These are phyloP conservation scores for Stomatorhinus ivindoensis DNA, from an alignment of 2,113 vertebrate species.

Conservation along the genomic window DNA sequence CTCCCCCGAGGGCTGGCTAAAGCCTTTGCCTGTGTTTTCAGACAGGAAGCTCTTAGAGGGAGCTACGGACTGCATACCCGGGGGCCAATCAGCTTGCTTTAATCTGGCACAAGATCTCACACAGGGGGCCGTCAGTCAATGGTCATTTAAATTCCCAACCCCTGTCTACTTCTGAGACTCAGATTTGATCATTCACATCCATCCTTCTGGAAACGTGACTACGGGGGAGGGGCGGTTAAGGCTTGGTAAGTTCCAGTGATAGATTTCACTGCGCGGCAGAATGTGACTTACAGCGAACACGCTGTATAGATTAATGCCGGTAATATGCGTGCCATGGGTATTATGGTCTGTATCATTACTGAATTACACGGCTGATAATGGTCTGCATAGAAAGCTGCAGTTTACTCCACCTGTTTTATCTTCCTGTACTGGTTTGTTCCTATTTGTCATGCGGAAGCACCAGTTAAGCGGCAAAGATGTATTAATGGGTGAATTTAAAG, in stretches of 20 bases:
- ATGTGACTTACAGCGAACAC: background rate
- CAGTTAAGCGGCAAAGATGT: background rate
- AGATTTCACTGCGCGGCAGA: background rate
- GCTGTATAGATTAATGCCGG: background rate
- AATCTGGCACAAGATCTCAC: background rate
- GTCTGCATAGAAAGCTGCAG: no score
- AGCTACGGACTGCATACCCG: background rate
- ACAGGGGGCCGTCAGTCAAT: background rate
- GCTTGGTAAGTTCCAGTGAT: background rate
- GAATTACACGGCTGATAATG: constrained; percentile 38
- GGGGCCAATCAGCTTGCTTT: background rate
- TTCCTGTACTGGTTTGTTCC: background rate
- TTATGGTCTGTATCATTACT: background rate
- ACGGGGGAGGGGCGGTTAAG: background rate
- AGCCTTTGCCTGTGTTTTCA: background rate
- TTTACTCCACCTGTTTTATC: background rate
- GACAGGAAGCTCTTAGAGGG: background rate
- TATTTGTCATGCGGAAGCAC: background rate
- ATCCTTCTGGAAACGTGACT: background rate
- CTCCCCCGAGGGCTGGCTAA: background rate
- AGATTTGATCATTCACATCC: background rate
- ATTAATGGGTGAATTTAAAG: background rate
- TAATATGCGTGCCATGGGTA: background rate
- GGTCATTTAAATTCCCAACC: background rate
- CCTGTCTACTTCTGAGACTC: background rate